Base-by-base conservation (phyloP, 2,888 invertebrate species). In the Drosophila macrothrix region DNA sequence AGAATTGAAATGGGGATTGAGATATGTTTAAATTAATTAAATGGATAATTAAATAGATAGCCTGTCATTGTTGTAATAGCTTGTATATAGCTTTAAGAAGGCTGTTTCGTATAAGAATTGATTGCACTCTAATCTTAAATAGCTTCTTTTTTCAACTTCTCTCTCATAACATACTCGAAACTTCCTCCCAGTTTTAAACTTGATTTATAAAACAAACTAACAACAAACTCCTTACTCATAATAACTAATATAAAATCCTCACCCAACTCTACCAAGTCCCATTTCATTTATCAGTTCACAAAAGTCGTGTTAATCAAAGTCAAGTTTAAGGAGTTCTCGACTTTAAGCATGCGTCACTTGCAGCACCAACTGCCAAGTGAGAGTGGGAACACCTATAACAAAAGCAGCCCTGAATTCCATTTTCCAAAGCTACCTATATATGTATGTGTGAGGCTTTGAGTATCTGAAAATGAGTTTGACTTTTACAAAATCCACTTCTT, bases 241-340 rank as follows among this genome's bases (percentile, higher is more conserved):
- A 79, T 67, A 64, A 63, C n/a, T 49, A 19, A 73, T 80, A 65
- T 79, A 68, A 63, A 79, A 80, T 80, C 77, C 80, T 80, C 80
- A 73, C 53, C 19, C 73, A 54, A 50, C 67, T 39, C 22, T 3
- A 35, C 31, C 70, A 54, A 56, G 19, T n/a, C 56, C 39, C 39
- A 29, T 39, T 14, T n/a, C 46, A 56, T 56, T 56, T 65, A 22
- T 22, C 62, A 53, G 43, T 49, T 52, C 39, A 67, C 52, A 66
- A 59, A 69, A 67, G 35, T 59, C 31, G 50, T 59, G 67, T 70
- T 74, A 70, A 77, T 77, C 70, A 74, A 74, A 71, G 78, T 74
- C 70, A 55, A 60, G 16, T 41, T 54, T 59, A 54, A 72, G 43
- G 59, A 29, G 65, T 62, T 50, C 80, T 79, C 63, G 35, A 68